These are phyloP conservation scores for Branchipolynoe longqiensis DNA, from an alignment of 2,888 invertebrate species.

Conservation along the genomic window DNA sequence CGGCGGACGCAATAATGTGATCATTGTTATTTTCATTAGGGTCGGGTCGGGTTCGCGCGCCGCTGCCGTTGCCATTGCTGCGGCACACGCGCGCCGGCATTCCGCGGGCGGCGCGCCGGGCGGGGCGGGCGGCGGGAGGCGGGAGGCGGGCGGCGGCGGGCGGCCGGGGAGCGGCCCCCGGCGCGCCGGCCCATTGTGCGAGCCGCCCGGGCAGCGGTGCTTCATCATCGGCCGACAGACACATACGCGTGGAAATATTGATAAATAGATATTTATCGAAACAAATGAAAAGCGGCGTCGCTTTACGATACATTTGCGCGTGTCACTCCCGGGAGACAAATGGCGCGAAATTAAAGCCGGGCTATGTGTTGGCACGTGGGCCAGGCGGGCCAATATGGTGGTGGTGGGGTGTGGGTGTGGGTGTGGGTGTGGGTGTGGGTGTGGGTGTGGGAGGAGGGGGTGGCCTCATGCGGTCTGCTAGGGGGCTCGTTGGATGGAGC, in stretches of 20 bases:
- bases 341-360: conserved; percentile 50
- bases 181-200: conserved; percentile 46
- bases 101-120: conserved; percentile 39
- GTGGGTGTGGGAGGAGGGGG: neutral
- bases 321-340: conserved; percentile 52
- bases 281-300: conserved; percentile 52
- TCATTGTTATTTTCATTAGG: conserved; percentile 58
- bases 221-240: conserved; percentile 56
- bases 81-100: conserved; percentile 52
- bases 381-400: conserved; percentile 27
- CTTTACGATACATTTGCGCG: conserved; percentile 56
- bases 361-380: conserved; percentile 37
- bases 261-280: conserved; percentile 57
- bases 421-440: neutral
- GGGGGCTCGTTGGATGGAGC: no score
- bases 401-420: neutral
- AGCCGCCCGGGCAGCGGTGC: conserved; percentile 14
- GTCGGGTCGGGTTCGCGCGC: conserved; percentile 40
- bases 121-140: neutral
- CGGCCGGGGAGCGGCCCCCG: neutral
- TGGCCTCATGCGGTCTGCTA: no score
- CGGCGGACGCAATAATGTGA: conserved; percentile 54
- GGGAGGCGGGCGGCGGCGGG: neutral
- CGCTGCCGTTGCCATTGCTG: conserved; percentile 50
- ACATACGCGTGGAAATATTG: conserved; percentile 55